A percentile compares a stretch with the other conserved stretches of the same genome.
phyloP scores from a whole-genome alignment of 1,140 invertebrate species.

The Euura saliciscinereae region DNA sequence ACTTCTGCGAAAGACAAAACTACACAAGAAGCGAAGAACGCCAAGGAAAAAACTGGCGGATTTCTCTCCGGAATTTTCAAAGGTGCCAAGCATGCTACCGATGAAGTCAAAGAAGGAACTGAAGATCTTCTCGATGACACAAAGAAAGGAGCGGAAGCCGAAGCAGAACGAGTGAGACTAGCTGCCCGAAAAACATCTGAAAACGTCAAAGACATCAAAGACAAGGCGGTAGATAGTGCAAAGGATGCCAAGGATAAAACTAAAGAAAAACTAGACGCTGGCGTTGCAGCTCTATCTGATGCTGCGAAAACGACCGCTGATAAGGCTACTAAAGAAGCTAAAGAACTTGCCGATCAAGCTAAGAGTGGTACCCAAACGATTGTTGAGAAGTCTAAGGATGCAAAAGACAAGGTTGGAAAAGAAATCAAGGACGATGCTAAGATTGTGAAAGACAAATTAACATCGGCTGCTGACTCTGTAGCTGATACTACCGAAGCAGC shows the following conservation, averaged over 20 bases:
- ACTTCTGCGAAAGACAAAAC: constrained; percentile 16
- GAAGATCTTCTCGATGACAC: constrained; percentile 33
- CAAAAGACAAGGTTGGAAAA: constrained; percentile 26
- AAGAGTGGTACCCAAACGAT: constrained; percentile 22
- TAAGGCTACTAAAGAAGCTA: constrained; percentile 11
- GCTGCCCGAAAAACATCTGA: constrained; percentile 1
- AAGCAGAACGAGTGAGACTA: neutral
- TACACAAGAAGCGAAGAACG: constrained; percentile 32
- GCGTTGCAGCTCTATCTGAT: constrained; percentile 1
- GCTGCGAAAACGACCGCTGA: constrained; percentile 18
- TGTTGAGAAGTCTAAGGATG: constrained; percentile 27
- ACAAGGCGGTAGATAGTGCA: neutral
- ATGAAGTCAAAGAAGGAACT: constrained; percentile 27
- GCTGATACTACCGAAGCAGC: neutral
- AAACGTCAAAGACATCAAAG: constrained; percentile 2
- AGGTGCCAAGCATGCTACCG: constrained; percentile 32
- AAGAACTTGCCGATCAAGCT: neutral
- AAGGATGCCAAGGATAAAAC: constrained; percentile 17
- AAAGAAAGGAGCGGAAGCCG: constrained; percentile 24
- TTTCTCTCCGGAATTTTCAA: constrained; percentile 43
- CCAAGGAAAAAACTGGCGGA: constrained; percentile 37
- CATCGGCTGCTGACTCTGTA: neutral
- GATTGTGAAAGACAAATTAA: constrained; percentile 18
- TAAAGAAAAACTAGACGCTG: constrained; percentile 19
- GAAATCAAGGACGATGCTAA: constrained; percentile 20